phyloP scores from a whole-genome alignment of 2,888 invertebrate genomes.

The Syritta pipiens region DNA sequence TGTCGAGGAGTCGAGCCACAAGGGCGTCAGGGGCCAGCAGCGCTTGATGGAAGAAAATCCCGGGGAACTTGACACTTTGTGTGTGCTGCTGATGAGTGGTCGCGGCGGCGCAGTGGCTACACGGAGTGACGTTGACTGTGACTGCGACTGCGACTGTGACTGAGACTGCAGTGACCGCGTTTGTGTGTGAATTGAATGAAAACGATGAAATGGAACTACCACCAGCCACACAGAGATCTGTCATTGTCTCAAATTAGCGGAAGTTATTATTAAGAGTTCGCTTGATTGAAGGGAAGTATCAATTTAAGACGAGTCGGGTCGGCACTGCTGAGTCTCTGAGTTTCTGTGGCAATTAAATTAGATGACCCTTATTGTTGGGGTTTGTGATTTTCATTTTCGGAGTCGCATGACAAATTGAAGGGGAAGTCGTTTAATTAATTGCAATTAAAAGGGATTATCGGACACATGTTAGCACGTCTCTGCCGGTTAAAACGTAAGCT shows the following conservation, averaged over 20 bases:
- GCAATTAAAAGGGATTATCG: constrained; percentile 44
- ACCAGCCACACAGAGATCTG: constrained; percentile 44
- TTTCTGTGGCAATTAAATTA: constrained; percentile 58
- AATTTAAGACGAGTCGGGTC: constrained; percentile 55
- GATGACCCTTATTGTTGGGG: constrained; percentile 59
- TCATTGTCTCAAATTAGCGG: constrained; percentile 68
- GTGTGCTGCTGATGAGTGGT: not conserved
- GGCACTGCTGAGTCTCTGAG: constrained; percentile 15
- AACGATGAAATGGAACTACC: constrained; percentile 36
- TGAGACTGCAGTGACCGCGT: not conserved
- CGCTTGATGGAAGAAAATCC: constrained; percentile 17
- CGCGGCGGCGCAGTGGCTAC: constrained; percentile 53
- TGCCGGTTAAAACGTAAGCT: not conserved
- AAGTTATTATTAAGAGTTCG: constrained; percentile 64
- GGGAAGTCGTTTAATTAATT: constrained; percentile 61
- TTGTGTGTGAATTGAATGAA: constrained; percentile 18
- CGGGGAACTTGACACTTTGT: constrained; percentile 53
- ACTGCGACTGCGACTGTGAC: not conserved
- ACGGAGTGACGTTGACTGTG: not conserved
- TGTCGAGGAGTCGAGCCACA: not conserved
- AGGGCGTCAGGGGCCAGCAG: not conserved
- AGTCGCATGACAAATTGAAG: constrained; percentile 51
- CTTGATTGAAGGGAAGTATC: constrained; percentile 69
- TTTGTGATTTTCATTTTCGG: constrained; percentile 50
- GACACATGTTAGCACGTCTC: no score